A percentile compares a stretch with the other conserved stretches of the same genome.
Evolutionary conservation across 2,888 invertebrate species (phyloP).

Genomic region (Tenthredo distinguenda): DNA sequence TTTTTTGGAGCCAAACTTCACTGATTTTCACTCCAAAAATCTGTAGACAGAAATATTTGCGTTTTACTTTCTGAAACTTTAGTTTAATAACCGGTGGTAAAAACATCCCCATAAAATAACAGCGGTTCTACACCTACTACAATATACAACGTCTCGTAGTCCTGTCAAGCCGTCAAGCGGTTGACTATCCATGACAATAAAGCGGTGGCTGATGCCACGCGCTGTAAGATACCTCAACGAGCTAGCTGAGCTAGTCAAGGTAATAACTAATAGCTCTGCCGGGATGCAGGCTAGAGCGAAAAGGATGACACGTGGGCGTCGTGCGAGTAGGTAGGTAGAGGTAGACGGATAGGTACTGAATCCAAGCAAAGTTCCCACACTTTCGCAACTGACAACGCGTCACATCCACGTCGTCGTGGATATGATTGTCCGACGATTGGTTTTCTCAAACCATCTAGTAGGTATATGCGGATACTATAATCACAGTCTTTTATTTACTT

Average conservation of each 20-base stretch:
- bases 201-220: conserved; percentile 37
- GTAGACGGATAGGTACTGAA: background rate
- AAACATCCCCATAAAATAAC: conserved; percentile 31
- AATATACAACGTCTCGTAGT: background rate
- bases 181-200: conserved; percentile 51
- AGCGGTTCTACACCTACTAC: background rate
- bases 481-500: background rate
- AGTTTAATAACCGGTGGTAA: conserved; percentile 22
- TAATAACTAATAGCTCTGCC: conserved; percentile 38
- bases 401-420: conserved; percentile 57
- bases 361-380: conserved; percentile 38
- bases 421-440: conserved; percentile 45
- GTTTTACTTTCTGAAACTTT: background rate
- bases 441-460: background rate
- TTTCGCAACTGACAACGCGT: conserved; percentile 57
- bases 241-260: conserved; percentile 19
- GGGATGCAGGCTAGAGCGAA: conserved; percentile 13
- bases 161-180: conserved; percentile 32
- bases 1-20: too few relatives aligned
- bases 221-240: conserved; percentile 18
- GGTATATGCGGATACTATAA: background rate
- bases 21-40: too few relatives aligned
- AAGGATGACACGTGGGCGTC: conserved; percentile 55
- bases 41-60: background rate
- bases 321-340: conserved; percentile 32